Percentiles rank a stretch among this genome's conserved stretches.
These are phyloP conservation scores for Rhabdomys dilectus DNA, from an alignment of 2,113 vertebrate genomes.

Conservation along the genomic window DNA sequence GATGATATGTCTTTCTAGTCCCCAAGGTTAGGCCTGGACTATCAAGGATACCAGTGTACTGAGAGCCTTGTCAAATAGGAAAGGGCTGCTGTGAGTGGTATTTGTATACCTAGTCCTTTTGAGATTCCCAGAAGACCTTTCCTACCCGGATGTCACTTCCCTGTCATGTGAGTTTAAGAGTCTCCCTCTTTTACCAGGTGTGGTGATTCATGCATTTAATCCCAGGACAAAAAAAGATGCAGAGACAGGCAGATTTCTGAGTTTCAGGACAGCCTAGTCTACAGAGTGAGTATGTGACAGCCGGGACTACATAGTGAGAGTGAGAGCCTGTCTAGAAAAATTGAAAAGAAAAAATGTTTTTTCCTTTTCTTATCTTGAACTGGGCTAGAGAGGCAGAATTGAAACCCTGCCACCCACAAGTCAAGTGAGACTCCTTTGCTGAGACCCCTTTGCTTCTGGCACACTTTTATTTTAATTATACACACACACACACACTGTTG, in stretches of 20 bases:
- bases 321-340: neutral
- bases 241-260: no score
- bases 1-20: neutral
- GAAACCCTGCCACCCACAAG: neutral
- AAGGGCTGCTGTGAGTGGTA: neutral
- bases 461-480: no score
- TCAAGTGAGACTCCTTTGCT: neutral
- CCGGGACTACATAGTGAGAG: no score
- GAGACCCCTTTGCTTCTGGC: neutral
- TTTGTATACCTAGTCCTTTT: conserved; percentile 24
- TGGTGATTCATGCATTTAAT: no score
- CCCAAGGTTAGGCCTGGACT: neutral
- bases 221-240: no score
- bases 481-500: no score
- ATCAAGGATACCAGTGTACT: neutral
- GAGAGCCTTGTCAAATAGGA: conserved; percentile 27
- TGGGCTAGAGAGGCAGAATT: neutral
- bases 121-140: conserved; percentile 55
- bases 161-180: neutral
- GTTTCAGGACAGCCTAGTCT: no score
- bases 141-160: neutral
- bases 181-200: neutral
- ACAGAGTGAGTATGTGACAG: no score
- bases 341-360: no score
- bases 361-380: neutral